These are phyloP conservation scores for Chelon labrosus DNA, from an alignment of 2,797 vertebrate genomes.

Conservation along the genomic window DNA sequence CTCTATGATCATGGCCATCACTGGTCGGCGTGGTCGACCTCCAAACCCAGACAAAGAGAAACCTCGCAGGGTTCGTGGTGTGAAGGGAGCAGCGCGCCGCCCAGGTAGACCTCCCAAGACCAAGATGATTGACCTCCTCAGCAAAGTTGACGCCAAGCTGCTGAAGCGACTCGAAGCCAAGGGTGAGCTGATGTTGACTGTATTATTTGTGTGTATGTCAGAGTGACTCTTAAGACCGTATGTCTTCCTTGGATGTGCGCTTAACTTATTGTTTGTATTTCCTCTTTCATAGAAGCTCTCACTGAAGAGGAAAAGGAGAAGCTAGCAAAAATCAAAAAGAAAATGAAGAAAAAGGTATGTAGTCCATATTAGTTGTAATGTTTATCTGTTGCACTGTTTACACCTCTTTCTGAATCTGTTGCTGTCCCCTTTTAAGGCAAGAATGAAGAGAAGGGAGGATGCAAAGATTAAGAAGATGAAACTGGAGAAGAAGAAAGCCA, in stretches of 20 bases:
- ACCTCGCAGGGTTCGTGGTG: slow-evolving; percentile 69
- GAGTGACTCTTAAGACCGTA: background rate
- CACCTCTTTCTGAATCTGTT: slow-evolving; percentile 28
- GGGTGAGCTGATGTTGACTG: slow-evolving; percentile 79
- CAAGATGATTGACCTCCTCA: slow-evolving; percentile 90
- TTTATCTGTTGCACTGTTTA: background rate
- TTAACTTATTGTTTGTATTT: slow-evolving; percentile 3
- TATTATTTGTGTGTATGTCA: background rate
- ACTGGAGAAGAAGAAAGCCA: slow-evolving; percentile 89
- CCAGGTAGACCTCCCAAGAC: slow-evolving; percentile 94
- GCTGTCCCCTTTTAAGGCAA: slow-evolving; percentile 83
- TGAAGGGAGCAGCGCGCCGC: slow-evolving; percentile 85
- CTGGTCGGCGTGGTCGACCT: slow-evolving; percentile 94
- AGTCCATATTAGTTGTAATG: background rate
- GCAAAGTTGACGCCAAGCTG: slow-evolving; percentile 91
- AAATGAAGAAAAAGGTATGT: slow-evolving; percentile 92
- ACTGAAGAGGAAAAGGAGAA: slow-evolving; percentile 95
- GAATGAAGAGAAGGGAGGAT: slow-evolving; percentile 92
- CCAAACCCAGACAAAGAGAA: slow-evolving; percentile 93
- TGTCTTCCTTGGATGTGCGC: background rate
- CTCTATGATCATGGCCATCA: slow-evolving; percentile 97
- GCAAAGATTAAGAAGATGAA: slow-evolving; percentile 88
- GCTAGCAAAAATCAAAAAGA: slow-evolving; percentile 95
- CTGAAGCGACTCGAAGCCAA: slow-evolving; percentile 91
- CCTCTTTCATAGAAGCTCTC: slow-evolving; percentile 85